A percentile compares a stretch with the other conserved stretches of the same genome.
Conservation (phyloP, 2,113 vertebrate species). For the Mus pahari region DNA sequence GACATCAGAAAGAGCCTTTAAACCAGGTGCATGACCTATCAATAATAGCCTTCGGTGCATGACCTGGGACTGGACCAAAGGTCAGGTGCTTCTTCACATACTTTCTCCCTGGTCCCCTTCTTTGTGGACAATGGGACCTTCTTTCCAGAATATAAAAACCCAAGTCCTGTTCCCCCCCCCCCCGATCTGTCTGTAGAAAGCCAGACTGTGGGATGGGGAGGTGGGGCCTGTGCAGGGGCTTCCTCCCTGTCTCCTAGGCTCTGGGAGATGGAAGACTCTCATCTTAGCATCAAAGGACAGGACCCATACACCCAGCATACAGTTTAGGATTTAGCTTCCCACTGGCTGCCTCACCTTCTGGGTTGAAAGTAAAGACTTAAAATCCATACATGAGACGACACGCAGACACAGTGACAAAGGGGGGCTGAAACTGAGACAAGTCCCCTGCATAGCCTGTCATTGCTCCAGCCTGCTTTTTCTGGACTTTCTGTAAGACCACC, state of each 20-base stretch:
- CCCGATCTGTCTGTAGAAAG: constrained; percentile 12
- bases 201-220: background rate
- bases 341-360: background rate
- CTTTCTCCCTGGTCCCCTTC: background rate
- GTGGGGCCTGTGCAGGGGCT: background rate
- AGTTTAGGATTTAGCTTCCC: background rate
- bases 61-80: background rate
- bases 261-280: rapidly evolving
- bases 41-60: background rate
- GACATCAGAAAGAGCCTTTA: constrained; percentile 35
- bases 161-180: background rate
- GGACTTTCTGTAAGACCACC: background rate
- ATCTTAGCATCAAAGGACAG: background rate
- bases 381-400: background rate
- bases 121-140: background rate
- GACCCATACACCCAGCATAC: background rate
- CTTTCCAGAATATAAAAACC: background rate
- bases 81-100: background rate
- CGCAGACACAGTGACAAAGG: background rate
- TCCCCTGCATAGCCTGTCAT: background rate
- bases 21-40: background rate
- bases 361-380: background rate
- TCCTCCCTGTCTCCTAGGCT: background rate
- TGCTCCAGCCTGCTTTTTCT: background rate
- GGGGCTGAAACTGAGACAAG: background rate